These are phyloP conservation scores for Castor canadensis DNA, from an alignment of 2,113 vertebrate species.

Conservation along the genomic window DNA sequence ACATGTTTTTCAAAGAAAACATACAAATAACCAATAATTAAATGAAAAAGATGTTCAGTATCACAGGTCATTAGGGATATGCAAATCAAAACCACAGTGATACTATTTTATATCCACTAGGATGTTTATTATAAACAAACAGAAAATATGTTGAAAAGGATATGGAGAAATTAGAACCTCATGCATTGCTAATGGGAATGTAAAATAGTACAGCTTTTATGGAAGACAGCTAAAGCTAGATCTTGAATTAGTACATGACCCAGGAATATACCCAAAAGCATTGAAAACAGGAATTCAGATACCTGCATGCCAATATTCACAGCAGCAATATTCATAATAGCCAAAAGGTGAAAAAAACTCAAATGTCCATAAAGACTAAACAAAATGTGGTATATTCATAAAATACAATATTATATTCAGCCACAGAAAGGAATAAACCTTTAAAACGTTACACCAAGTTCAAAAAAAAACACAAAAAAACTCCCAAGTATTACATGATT, in stretches of 20 bases:
- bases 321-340: not conserved
- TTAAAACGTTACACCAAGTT: not conserved
- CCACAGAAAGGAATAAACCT: not conserved
- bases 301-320: not conserved
- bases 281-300: not conserved
- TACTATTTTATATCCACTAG: not conserved
- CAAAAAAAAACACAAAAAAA: not conserved
- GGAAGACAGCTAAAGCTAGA: not conserved
- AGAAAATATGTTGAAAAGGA: not conserved
- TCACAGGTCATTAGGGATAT: not conserved
- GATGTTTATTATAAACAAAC: not conserved
- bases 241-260: not conserved
- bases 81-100: not conserved
- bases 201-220: not conserved
- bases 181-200: not conserved
- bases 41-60: not conserved
- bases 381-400: not conserved
- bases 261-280: not conserved
- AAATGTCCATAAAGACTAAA: not conserved
- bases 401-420: not conserved
- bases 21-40: not conserved
- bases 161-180: not conserved
- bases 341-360: not conserved
- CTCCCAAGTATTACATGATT: not conserved
- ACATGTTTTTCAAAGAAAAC: not conserved